These are phyloP conservation scores for Drosophila leontia DNA, from an alignment of 1,140 invertebrate species.

Conservation along the genomic window DNA sequence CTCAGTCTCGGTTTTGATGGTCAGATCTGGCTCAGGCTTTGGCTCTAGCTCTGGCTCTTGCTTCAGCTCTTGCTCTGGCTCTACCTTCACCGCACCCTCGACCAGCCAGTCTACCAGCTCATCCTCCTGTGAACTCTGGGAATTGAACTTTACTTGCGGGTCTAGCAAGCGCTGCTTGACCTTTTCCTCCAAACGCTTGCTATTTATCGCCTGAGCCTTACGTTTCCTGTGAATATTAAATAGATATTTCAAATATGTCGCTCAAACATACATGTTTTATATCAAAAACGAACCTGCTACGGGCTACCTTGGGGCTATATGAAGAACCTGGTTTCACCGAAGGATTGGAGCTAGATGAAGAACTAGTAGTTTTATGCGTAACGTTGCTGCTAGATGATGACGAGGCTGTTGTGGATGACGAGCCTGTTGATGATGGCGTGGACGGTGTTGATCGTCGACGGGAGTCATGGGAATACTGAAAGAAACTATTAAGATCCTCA, in stretches of 20 bases:
- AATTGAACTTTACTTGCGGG: conserved; percentile 49
- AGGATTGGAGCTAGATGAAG: not conserved
- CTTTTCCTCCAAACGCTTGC: conserved; percentile 43
- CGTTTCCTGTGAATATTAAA: conserved; percentile 34
- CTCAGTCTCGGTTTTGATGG: not conserved
- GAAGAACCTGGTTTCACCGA: not conserved
- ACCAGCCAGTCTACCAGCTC: not conserved
- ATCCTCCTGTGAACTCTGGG: conserved; percentile 63
- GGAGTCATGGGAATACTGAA: no score
- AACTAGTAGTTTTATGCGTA: not conserved
- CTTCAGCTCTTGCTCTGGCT: not conserved
- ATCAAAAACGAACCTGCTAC: conserved; percentile 33
- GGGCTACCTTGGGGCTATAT: not conserved
- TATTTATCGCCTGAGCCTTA: conserved; percentile 19
- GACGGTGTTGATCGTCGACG: not conserved
- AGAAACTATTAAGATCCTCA: not conserved
- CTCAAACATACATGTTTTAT: not conserved
- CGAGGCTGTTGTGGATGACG: not conserved
- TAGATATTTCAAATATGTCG: not conserved
- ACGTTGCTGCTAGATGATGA: not conserved
- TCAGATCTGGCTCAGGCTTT: not conserved
- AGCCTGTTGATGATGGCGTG: not conserved
- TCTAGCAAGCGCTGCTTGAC: conserved; percentile 30
- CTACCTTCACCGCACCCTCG: not conserved
- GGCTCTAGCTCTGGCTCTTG: not conserved